Evolutionary conservation across 1,140 invertebrate genomes (phyloP), one percentile per base, ranked within the genome.

Genomic region (Tetragnatha versicolor): DNA sequence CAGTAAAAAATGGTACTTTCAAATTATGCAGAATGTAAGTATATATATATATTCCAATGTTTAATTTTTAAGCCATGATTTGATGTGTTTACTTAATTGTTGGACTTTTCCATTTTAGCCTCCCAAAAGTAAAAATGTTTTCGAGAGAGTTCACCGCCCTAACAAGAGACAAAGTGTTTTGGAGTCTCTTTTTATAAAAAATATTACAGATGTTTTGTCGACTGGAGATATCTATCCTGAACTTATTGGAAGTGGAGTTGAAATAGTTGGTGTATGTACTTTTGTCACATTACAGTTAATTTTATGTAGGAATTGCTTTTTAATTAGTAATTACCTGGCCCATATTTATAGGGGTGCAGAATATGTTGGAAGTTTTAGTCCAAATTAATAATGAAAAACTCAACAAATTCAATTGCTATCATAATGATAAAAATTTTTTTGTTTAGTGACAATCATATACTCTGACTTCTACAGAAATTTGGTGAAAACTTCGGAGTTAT

Each of bases 181-280:
- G 17, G 47, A 79, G 58, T 45, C 63, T 27, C 63, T 79, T 33
- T 79, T 79, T n/a, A 79, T 79, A 6, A 68, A 39, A 69, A 79
- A 79, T 49, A 79, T 79, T 35, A 51, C 76, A 2, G 76, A 79
- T 79, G 76, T 69, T 20, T 25, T 79, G 27, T 79, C 76, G 3
- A 79, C 76, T 25, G 63, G 63, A 25, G 76, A 79, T 33, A 20
- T 69, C 2, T 1, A 9, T 35, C 63, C 76, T 14, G 76, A 69
- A 33, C 35, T 79, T 7, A 5, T 69, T 22, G 65, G 65, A 5
- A 60, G 25, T 60, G 53, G 65, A 17, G 31, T 79, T 35, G 76
- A 79, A 79, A 79, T 79, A 7, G 69, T 51, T 27, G 51, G 65
- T 12, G 76, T 79, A 60, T 47, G 63, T 68, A 72, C 35, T 35